These are phyloP conservation scores for Microchrysa polita DNA, from an alignment of 2,888 invertebrate genomes.

Conservation along the genomic window DNA sequence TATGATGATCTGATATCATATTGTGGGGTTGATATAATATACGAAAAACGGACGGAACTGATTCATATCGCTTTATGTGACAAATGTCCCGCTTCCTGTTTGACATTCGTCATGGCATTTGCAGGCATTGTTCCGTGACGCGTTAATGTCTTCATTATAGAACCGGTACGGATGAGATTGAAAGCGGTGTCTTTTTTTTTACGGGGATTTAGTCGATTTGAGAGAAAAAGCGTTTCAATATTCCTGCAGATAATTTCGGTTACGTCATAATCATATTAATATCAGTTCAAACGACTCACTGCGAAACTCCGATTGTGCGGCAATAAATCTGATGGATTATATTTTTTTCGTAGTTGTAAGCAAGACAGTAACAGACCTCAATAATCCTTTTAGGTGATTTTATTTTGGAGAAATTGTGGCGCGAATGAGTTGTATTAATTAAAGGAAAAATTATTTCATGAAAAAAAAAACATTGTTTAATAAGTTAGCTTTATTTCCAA, in stretches of 20 bases:
- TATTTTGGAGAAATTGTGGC: no score
- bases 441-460: no score
- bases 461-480: no score
- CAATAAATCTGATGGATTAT: constrained; percentile 22
- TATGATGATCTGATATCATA: constrained; percentile 8
- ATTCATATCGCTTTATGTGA: constrained; percentile 4
- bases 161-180: constrained; percentile 43
- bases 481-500: no score
- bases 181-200: not conserved
- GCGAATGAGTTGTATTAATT: no score
- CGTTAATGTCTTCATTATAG: constrained; percentile 53
- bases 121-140: constrained; percentile 52
- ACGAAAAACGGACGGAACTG: not conserved
- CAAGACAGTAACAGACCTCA: no score
- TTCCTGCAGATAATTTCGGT: not conserved
- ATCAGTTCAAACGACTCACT: not conserved
- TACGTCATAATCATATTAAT: no score
- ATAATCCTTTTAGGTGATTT: constrained; percentile 29
- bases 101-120: constrained; percentile 53
- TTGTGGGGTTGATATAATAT: constrained; percentile 21
- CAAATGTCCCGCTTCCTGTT: constrained; percentile 50
- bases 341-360: not conserved
- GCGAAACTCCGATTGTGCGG: not conserved
- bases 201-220: not conserved
- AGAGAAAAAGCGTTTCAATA: not conserved